A percentile compares a stretch with the other conserved stretches of the same genome.
Conservation (phyloP, 2,888 invertebrate genomes). For the Quadroppia sp. region DNA sequence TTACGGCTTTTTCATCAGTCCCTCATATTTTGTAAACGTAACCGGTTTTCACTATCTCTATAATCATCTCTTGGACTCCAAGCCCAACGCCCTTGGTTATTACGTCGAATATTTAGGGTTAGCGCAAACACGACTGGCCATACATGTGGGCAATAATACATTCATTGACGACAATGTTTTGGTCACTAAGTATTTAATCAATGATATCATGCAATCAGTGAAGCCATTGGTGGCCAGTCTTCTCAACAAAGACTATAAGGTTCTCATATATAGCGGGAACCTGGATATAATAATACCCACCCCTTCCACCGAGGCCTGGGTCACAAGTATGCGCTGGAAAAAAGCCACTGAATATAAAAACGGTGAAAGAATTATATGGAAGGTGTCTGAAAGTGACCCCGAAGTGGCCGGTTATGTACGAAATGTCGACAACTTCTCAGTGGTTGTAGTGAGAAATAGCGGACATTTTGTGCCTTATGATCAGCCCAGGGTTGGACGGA, state of each 20-base stretch:
- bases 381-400: slow-evolving; percentile 51
- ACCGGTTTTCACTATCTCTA: slow-evolving; percentile 73
- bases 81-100: slow-evolving; percentile 53
- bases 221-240: slow-evolving; percentile 56
- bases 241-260: slow-evolving; percentile 53
- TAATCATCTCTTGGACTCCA: slow-evolving; percentile 63
- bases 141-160: slow-evolving; percentile 76
- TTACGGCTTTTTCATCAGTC: slow-evolving; percentile 63
- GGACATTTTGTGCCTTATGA: slow-evolving; percentile 78
- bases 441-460: slow-evolving; percentile 70
- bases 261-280: slow-evolving; percentile 72
- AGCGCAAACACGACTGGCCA: slow-evolving; percentile 63
- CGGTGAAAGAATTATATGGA: slow-evolving; percentile 54
- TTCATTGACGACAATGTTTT: slow-evolving; percentile 59
- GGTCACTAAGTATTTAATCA: slow-evolving; percentile 68
- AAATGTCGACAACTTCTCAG: slow-evolving; percentile 66
- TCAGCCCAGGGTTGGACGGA: slow-evolving; percentile 70
- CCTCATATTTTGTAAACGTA: slow-evolving; percentile 63
- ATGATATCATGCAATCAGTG: slow-evolving; percentile 76
- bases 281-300: slow-evolving; percentile 86
- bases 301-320: slow-evolving; percentile 73
- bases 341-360: slow-evolving; percentile 64
- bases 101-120: slow-evolving; percentile 64
- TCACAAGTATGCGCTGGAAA: slow-evolving; percentile 67
- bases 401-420: slow-evolving; percentile 70